phyloP scores from a whole-genome alignment of 1,140 invertebrate species.

The Philotrypesis tridentata region DNA sequence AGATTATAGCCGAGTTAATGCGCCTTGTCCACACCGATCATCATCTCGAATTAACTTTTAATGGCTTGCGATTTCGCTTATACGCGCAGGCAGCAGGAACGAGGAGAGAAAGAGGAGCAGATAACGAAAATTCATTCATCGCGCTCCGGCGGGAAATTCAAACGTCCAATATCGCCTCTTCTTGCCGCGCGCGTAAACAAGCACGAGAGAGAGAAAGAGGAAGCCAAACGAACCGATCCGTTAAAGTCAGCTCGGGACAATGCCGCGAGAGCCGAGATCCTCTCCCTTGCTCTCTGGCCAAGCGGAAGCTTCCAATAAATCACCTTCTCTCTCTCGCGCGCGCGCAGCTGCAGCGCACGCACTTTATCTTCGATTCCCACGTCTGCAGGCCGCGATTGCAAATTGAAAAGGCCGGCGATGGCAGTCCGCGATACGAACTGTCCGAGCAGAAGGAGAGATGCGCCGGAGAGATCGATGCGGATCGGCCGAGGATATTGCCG shows the following conservation, averaged over 20 bases:
- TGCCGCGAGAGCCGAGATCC: too few species aligned
- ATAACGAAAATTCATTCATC: background rate
- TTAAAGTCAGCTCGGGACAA: too few species aligned
- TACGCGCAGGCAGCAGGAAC: background rate
- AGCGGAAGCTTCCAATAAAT: background rate
- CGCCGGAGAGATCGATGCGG: background rate
- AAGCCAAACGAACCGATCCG: too few species aligned
- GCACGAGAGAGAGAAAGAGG: too few species aligned
- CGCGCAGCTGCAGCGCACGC: too few species aligned
- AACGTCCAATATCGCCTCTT: background rate
- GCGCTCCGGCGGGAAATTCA: background rate
- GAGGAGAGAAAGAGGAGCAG: background rate
- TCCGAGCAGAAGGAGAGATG: too few species aligned
- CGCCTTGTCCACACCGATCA: constrained; percentile 43
- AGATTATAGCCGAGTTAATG: constrained; percentile 10
- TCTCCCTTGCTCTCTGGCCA: too few species aligned
- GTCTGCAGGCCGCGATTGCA: background rate
- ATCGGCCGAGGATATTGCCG: constrained; percentile 43
- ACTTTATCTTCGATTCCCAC: background rate
- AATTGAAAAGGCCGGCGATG: background rate
- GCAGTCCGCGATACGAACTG: too few species aligned
- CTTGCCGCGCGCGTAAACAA: too few species aligned
- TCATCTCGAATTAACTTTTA: constrained; percentile 29
- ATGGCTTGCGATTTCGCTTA: constrained; percentile 3
- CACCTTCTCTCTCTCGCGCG: background rate